Evolutionary conservation across 2,113 vertebrate genomes (phyloP), one percentile per base, ranked within the genome.

Genomic region (Gobius niger): DNA sequence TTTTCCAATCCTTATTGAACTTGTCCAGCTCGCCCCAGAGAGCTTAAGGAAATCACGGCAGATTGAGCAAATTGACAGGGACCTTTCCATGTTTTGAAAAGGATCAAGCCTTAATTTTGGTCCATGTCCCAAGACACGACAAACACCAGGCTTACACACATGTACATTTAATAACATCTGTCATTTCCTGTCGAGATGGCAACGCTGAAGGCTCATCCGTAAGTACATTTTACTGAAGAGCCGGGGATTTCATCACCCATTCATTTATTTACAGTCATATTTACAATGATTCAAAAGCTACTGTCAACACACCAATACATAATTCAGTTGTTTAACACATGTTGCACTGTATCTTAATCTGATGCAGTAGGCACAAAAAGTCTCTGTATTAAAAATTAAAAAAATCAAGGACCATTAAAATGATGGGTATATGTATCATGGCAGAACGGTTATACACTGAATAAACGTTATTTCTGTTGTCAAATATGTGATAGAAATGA

Each of bases 141-240:
- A 84, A 90, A 89, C 76, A 82, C 80, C 69, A 77, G 78, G 88
- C 84, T 91, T 90, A 89, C 68, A 24, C 42, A 74, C 80, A 77
- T 75, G 87, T 85, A 85, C 65, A 80, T 69, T 68, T 76, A 80
- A 87, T 72, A 60, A 87, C 88, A 89, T 87, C 82, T 89, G 86
- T 85, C 71, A 89, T 84, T 88, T 80, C 42, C 68, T 79, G 46
- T 63, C 70, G 80, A 75, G 57, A 57, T 84, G 81, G 86, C 73
- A 80, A 71, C 6, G 11, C 9, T 18, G 18, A 63, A 63, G 16
- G 53, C 11, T 56, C 18, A 16, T 18, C 9, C 10, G 3, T 34
- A 34, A 34, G 24, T 34, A 34, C 5, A 24, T 56, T 57, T 16
- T 63, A 63, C 18, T 47, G 41, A 59, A 72, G 52, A 50, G 40